Evolutionary conservation across 1,140 invertebrate species (phyloP), one percentile per base, ranked within the genome.

Genomic region (Nephila pilipes): DNA sequence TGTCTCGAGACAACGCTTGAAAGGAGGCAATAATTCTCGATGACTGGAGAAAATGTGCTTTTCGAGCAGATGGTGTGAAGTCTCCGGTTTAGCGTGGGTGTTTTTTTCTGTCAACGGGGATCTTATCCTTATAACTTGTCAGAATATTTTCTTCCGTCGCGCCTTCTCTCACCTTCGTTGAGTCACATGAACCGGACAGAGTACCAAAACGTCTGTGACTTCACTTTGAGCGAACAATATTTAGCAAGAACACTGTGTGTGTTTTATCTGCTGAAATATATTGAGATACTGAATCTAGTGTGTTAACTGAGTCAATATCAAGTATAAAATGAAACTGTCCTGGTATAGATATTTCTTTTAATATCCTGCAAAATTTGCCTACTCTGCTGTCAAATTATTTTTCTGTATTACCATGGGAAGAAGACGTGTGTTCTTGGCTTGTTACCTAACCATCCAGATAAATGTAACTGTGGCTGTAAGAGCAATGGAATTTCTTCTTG

Each of bases 41-140:
- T 54, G 55, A 60, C 20, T 32, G 38, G 46, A 32, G 22, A 55
- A 57, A 83, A 57, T 83, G 12, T 58, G 85, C 57, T 54, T 87
- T 81, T 87, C 85, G 20, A 87, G 85, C 85, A 87, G 85, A 87
- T 87, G 85, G 85, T 87, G 85, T 87, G 85, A 87, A 87, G 54
- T 18, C 46, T 87, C 57, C 57, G 85, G 38, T 87, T 60, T 87
- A 22, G 85, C 85, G 85, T 87, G 85, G 85, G 85, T 87, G 85
- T 87, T 60, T 60, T n/a, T 58, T 60, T 75, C 58, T 87, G 85
- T 87, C 85, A 87, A 36, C 85, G 85, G 58, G 85, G 85, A 87
- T 87, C 85, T 58, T 60, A 87, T 58, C 29, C 85, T 38, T 54
- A 25, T 54, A 87, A 83, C 81, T 83, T 60, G 58, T 36, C 32